These are phyloP conservation scores for Drosophila paracracens DNA, from an alignment of 2,888 invertebrate genomes.

Conservation along the genomic window DNA sequence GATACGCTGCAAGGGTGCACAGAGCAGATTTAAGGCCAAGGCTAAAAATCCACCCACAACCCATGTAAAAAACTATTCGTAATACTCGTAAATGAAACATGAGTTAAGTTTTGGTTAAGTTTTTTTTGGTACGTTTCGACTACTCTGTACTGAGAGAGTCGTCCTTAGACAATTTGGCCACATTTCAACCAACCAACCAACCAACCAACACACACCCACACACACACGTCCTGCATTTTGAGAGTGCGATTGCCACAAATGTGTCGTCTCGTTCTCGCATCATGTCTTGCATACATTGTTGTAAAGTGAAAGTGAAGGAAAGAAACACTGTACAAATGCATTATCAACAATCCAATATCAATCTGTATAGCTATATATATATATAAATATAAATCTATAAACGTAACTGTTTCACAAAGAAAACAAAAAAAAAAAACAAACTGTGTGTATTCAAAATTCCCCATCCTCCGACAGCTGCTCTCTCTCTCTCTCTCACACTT, in stretches of 20 bases:
- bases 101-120: conserved; percentile 37
- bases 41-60: conserved; percentile 9
- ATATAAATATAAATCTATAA: conserved; percentile 32
- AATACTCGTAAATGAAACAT: conserved; percentile 28
- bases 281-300: conserved; percentile 39
- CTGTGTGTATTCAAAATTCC: conserved; percentile 21
- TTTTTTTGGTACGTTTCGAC: conserved; percentile 23
- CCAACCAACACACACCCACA: background rate
- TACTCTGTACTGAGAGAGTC: conserved; percentile 21
- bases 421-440: background rate
- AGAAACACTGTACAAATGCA: conserved; percentile 56
- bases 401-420: conserved; percentile 44
- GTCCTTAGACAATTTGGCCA: conserved; percentile 27
- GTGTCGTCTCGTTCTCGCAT: conserved; percentile 53
- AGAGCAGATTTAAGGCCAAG: background rate
- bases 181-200: background rate
- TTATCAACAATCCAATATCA: conserved; percentile 22
- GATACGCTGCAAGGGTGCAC: conserved; percentile 22
- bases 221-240: conserved; percentile 25
- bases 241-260: conserved; percentile 38
- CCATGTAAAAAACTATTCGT: conserved; percentile 50
- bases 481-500: background rate
- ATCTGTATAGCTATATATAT: conserved; percentile 36
- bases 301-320: conserved; percentile 13
- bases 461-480: conserved; percentile 47